Evolutionary conservation across 2,113 vertebrate genomes (phyloP), one percentile per base, ranked within the genome.

Genomic region (Stegastes partitus): DNA sequence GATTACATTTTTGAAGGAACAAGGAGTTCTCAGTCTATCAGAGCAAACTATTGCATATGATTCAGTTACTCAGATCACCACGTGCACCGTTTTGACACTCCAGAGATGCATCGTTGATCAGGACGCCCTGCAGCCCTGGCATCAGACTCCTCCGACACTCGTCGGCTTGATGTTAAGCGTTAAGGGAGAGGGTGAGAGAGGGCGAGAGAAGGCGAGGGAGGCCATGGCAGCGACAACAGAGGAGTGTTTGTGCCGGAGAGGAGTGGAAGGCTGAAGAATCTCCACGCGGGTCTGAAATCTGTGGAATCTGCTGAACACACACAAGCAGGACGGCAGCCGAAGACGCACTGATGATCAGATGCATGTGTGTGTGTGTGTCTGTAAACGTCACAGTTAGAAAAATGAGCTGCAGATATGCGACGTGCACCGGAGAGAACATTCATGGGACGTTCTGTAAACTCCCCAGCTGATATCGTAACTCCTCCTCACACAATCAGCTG

Each of bases 271-370:
- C 49, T 2, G 62, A 91, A 67, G 88, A 90, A 90, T 92, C 85
- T 90, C 74, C 84, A 82, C 47, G 71, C 69, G 56, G 73, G 47
- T 62, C 86, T 45, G 69, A 83, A 93, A 92, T 90, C 88, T 84
- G 75, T 55, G 92, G 90, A 93, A 93, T 94, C 88, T 89, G 89
- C 91, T 93, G 90, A 92, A 53, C 74, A 72, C 72, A 83, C 90
- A 83, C 67, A 79, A 89, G 81, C 74, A 31, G 50, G 68, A 73
- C 21, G 56, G 26, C 31, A 61, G 68, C 53, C 42, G 26, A 62
- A 54, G 74, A 58, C 65, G 34, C n/a, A 39, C 34, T 65, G n/a
- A n/a, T 59, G 4, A 44, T 82, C 68, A 67, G 59, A 59, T 19
- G 31, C 47, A 56, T 39, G 57, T 11, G 14, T 47, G 44, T 12